Base-by-base conservation (phyloP, 1,140 invertebrate genomes). In the Portunus trituberculatus region DNA sequence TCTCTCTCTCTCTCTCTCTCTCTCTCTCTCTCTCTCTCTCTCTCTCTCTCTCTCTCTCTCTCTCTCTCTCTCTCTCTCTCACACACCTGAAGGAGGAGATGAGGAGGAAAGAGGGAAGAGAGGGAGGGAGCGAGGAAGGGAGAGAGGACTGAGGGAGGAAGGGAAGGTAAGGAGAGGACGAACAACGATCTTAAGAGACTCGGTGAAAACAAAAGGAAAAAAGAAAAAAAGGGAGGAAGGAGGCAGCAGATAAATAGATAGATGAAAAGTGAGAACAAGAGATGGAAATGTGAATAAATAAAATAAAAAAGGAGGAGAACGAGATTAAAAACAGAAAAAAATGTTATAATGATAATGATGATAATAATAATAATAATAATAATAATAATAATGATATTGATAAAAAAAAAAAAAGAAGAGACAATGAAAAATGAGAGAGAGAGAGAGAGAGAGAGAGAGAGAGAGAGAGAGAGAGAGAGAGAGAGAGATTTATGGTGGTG, bases 21-120 rank as follows among this genome's bases (percentile, higher is more conserved):
- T 91, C 89, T 91, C 48, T 59, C 16, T 91, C 89, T 46, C 48
- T 59, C 25, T 91, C 32, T 59, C 48, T 59, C 48, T 59, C 89
- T 91, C 89, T 59, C 48, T 59, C 89, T 91, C 89, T 59, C n/a
- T 59, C 89, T 67, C 91, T 76, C 29, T 32, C 91, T 92, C 46
- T 32, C 29, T 16, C 52, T 67, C 91, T 31, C 39, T 32, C 91
- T 67, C 52, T 29, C 76, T 82, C 31, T 83, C 29, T 32, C 76
- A 2, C 10, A 4, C 76, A 29, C 31, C 67, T 76, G 67, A 76
- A 25, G 67, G 16, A 76, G n/a, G 67, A 76, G 67, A 39, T 39
- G 67, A 76, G n/a, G n/a, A 76, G 67, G 67, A 39, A 59, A 10
- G 52, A 59, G 52, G 52, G 20, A 20, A 76, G 67, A 76, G 67